Base-by-base conservation (phyloP, 2,113 vertebrate species). In the Strigops habroptila region DNA sequence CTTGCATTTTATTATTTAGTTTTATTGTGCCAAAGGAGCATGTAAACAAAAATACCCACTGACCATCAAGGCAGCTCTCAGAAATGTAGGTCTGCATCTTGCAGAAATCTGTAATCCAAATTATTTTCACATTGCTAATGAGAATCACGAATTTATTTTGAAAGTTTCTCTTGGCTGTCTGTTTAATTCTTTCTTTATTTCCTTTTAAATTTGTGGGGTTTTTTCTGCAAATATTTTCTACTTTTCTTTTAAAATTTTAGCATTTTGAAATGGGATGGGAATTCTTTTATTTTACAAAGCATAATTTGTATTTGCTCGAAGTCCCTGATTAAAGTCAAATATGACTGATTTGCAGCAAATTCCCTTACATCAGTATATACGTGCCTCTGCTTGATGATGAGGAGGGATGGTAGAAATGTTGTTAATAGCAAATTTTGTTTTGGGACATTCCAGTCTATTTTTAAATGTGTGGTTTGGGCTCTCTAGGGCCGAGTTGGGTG, bases 91-190 rank as follows among this genome's bases (percentile, higher is more conserved):
- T 89, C 92, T 95, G 86, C 77, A 48, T 92, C 35, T 76, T 69
- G 25, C 14, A 92, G 82, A 77, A 88, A 92, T 87, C 81, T 85
- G 28, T 75, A 62, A 90, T 53, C 88, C 27, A 44, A 71, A 62
- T 10, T 33, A 91, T 95, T 96, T 96, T 97, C 90, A 95, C 33
- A 8, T 91, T 31, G 35, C 68, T 78, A 91, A 91, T 73, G 79
- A 92, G 88, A 95, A 91, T 82, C 94, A 62, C 63, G 82, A 79
- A 95, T 95, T 93, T 89, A 89, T 96, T 97, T 89, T 57, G 92
- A 76, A 95, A 96, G 93, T 91, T 91, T 79, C 60, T 93, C 94
- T 75, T 86, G 3, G 21, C 73, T 88, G 55, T 60, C 62, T 71
- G 46, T 60, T 86, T 86, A 92, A 68, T 64, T 95, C 12, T 94